Base-by-base conservation (phyloP, 2,113 vertebrate genomes). In the Oncorhynchus keta region DNA sequence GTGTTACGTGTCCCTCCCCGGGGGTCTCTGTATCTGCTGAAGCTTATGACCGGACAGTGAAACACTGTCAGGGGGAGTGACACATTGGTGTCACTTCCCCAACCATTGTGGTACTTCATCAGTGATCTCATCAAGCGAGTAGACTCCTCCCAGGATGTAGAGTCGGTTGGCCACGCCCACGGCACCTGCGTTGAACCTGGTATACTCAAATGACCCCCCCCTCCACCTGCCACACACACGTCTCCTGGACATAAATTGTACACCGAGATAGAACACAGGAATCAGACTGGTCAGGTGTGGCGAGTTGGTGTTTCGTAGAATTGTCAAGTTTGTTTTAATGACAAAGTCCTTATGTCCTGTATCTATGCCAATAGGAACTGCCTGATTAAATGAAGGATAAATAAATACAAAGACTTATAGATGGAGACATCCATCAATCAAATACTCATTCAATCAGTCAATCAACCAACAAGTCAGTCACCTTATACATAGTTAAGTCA, bases 401-500 rank as follows among this genome's bases (percentile, higher is more conserved):
- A 39, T 7, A 39, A 39, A 39, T 39, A 51, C 14, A 16, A 51
- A 51, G 2, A 51, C 13, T 3, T 51, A 3, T 51, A 51, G 49
- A 39, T 39, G 7, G 35, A 39, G 49, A 51, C 49, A 51, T 51
- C 13, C 7, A 12, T 49, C 11, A 51, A 16, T 51, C 11, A 16
- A 51, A 5, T 13, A 51, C 14, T 4, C 13, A 51, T 14, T 51
- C 11, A 51, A 16, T 12, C 13, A 51, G 14, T 4, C 16, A 61
- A 3, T 61, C 57, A 61, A 22, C 2, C 57, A 61, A 61, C 11
- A n/a, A 61, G n/a, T 61, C n/a, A 61, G 7, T 5, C n/a, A 88
- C 97, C 78, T 98, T 99, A 74, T 99, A 98, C 3, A 96, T 99
- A 62, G 98, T 99, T 73, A 99, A 94, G 89, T 99, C 98, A 80